Base-by-base conservation (phyloP, 1,140 invertebrate species). In the Drosophila kurseongensis region DNA sequence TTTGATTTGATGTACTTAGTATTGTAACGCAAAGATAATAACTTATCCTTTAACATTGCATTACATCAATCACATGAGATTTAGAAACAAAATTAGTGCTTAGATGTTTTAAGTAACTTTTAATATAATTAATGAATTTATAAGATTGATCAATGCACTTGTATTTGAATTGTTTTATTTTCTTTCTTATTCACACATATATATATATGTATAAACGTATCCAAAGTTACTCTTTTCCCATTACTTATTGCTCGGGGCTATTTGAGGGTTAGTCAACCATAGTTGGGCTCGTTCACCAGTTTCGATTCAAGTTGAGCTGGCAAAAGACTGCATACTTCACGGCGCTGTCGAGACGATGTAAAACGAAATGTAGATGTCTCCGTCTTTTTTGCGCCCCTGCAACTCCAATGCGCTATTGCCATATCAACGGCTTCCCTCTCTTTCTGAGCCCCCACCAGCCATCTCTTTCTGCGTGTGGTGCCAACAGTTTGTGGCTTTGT, bases 401-500 rank as follows among this genome's bases (percentile, higher is more conserved):
- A 14, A 5, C 44, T 1, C 6, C 18, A 32, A 8, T 32, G 29
- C 29, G 29, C 29, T 5, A 8, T 32, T 7, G 29, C 29, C 29
- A 32, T 1, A 23, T 23, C 23, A 4, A 2, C 23, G 23, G 23
- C 23, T 23, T 4, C 44, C 4, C 47, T 50, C n/a, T 51, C 27
- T 29, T 10, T 32, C 27, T 50, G 10, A 29, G 47, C 23, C 6
- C 13, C 3, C 2, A 8, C 2, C 36, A 45, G 32, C 23, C 40
- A 23, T 13, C 36, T 14, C 32, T 18, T 41, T 61, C 38, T 62
- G 29, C 62, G 58, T 68, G 61, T 51, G 52, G 78, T 78, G 78
- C 75, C 84, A 83, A 86, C 83, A 88, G 79, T 86, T 88, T 86
- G 83, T 83, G 83, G 83, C 83, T 88, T 86, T 86, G 83, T 86